Evolutionary conservation across 2,113 vertebrate genomes (phyloP).

Genomic region (Australoheros scitulus): DNA sequence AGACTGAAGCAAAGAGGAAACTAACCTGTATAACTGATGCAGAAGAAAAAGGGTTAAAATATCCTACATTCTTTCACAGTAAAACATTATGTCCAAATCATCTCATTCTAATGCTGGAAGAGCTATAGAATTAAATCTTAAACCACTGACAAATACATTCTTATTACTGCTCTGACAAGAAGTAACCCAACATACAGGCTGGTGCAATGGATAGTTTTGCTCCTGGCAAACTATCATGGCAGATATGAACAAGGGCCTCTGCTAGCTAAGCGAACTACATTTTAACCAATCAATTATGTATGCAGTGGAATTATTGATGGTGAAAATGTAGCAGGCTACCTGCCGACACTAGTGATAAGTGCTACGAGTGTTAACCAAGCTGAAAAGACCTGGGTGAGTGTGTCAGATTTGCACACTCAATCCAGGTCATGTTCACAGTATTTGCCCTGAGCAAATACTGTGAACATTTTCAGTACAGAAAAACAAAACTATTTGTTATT

Average conservation of each 20-base stretch:
- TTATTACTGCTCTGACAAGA: conserved; percentile 35
- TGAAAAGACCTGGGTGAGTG: conserved; percentile 28
- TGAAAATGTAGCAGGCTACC: conserved; percentile 69
- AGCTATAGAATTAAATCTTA: conserved; percentile 1
- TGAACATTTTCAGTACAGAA: background rate
- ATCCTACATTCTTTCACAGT: background rate
- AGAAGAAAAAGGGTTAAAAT: background rate
- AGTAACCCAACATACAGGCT: conserved; percentile 31
- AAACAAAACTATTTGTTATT: background rate
- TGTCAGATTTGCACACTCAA: background rate
- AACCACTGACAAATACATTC: conserved; percentile 11
- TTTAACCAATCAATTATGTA: conserved; percentile 72
- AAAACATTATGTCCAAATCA: background rate
- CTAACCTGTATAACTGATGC: background rate
- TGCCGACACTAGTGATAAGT: conserved; percentile 61
- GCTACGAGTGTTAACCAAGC: conserved; percentile 62
- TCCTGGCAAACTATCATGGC: conserved; percentile 71
- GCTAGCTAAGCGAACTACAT: conserved; percentile 70
- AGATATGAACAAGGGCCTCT: conserved; percentile 51
- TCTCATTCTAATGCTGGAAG: background rate
- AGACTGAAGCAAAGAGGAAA: background rate
- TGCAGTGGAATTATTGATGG: conserved; percentile 77
- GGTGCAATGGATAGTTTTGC: conserved; percentile 66
- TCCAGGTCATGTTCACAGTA: background rate
- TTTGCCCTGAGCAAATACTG: background rate